Conservation (phyloP, 2,797 vertebrate genomes). For the Acanthurus tractus region DNA sequence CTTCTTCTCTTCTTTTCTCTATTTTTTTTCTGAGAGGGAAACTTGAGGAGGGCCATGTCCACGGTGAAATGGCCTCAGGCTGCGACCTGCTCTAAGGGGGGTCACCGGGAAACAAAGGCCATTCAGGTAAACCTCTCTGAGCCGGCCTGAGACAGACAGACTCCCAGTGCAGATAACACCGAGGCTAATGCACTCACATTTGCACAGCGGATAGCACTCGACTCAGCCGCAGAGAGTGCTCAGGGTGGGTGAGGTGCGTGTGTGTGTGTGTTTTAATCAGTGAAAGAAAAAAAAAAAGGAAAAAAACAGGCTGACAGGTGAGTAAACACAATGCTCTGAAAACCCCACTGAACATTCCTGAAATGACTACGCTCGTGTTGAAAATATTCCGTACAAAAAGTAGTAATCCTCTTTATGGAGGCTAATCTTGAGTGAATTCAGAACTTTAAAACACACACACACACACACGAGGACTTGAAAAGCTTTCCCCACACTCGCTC, state of each 20-base stretch:
- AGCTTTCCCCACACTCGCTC: slow-evolving; percentile 38
- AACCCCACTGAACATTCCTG: slow-evolving; percentile 81
- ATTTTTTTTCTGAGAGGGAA: slow-evolving; percentile 70
- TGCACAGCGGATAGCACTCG: slow-evolving; percentile 62
- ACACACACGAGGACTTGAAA: slow-evolving; percentile 61
- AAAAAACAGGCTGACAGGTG: slow-evolving; percentile 79
- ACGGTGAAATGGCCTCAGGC: slow-evolving; percentile 83
- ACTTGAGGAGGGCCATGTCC: slow-evolving; percentile 81
- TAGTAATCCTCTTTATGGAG: slow-evolving; percentile 80
- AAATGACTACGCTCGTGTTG: slow-evolving; percentile 72
- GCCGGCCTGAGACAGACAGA: slow-evolving; percentile 74
- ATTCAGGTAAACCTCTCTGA: slow-evolving; percentile 84
- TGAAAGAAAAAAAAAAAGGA: slow-evolving; percentile 36
- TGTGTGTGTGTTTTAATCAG: slow-evolving; percentile 55
- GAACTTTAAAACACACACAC: slow-evolving; percentile 60
- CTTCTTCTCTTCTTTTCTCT: slow-evolving; percentile 37
- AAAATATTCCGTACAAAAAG: slow-evolving; percentile 76
- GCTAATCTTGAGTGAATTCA: slow-evolving; percentile 77
- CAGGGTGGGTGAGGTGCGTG: slow-evolving; percentile 42
- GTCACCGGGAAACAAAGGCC: slow-evolving; percentile 84
- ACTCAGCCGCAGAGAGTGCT: slow-evolving; percentile 19
- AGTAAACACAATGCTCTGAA: slow-evolving; percentile 81
- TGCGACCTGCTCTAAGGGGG: slow-evolving; percentile 77
- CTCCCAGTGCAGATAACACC: slow-evolving; percentile 80
- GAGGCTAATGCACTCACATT: slow-evolving; percentile 76